Conservation (phyloP, 2,797 vertebrate genomes). For the Tamandua tetradactyla region DNA sequence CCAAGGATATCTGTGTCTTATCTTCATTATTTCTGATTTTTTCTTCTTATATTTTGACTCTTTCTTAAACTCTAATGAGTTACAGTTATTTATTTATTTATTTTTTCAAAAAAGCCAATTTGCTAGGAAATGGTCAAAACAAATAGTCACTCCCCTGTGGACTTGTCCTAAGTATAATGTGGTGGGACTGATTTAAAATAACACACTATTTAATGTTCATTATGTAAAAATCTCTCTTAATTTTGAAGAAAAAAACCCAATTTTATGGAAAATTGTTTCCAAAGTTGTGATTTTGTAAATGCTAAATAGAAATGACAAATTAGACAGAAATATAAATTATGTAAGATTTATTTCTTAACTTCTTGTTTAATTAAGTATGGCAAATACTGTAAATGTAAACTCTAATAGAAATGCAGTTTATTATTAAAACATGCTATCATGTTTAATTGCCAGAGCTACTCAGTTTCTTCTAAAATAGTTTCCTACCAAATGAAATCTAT, state of each 20-base stretch:
- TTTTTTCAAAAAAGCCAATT: background rate
- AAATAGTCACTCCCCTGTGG: background rate
- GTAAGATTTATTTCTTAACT: background rate
- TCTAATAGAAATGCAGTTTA: conserved; percentile 12
- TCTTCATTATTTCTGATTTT: conserved; percentile 25
- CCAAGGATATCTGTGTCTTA: background rate
- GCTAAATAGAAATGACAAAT: background rate
- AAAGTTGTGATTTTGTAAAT: conserved; percentile 20
- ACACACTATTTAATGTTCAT: background rate
- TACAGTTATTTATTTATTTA: background rate
- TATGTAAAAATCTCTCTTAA: background rate
- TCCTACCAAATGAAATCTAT: background rate
- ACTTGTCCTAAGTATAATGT: background rate
- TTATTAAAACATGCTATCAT: background rate
- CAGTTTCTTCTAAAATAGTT: conserved; percentile 9
- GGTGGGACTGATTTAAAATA: background rate
- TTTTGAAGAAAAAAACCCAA: background rate
- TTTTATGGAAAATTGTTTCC: background rate
- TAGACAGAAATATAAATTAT: background rate
- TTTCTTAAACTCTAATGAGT: background rate
- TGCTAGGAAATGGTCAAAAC: background rate
- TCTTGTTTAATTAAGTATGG: conserved; percentile 20
- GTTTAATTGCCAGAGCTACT: conserved; percentile 4
- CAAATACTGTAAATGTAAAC: conserved; percentile 23
- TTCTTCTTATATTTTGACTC: background rate